Conservation (phyloP, 2,888 invertebrate species). For the Stenodera caucasica region DNA sequence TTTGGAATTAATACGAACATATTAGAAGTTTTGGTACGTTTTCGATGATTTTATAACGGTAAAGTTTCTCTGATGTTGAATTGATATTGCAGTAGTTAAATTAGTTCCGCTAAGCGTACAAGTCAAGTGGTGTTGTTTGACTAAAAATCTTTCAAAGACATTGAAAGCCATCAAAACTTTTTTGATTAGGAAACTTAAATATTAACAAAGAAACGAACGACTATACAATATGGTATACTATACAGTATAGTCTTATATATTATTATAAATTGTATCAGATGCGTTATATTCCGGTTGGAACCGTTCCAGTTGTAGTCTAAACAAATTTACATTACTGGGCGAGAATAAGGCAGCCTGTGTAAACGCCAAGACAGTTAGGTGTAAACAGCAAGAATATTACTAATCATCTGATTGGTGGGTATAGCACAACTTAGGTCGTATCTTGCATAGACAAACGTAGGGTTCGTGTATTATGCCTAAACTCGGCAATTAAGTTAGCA, state of each 20-base stretch:
- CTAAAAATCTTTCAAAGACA: conserved; percentile 13
- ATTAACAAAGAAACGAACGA: conserved; percentile 19
- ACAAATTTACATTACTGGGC: conserved; percentile 15
- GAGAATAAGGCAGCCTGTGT: conserved; percentile 21
- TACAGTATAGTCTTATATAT: conserved; percentile 16
- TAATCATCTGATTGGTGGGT: conserved; percentile 34
- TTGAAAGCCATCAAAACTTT: conserved; percentile 25
- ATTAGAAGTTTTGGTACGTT: conserved; percentile 4
- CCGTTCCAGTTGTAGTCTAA: conserved; percentile 15
- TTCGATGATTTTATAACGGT: conserved; percentile 33
- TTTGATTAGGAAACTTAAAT: conserved; percentile 26
- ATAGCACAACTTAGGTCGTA: conserved; percentile 35
- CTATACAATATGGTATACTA: too few relatives aligned
- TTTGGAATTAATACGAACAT: neutral
- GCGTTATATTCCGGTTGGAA: conserved; percentile 1
- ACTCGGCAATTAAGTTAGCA: conserved; percentile 40
- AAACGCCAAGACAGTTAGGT: conserved; percentile 29
- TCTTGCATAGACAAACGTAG: conserved; percentile 38
- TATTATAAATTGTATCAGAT: too few relatives aligned
- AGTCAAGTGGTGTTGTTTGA: conserved; percentile 15
- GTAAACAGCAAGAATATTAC: conserved; percentile 30
- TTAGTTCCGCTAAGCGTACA: conserved; percentile 21
- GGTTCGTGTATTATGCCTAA: conserved; percentile 40
- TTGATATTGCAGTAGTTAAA: conserved; percentile 34
- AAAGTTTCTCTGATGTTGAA: conserved; percentile 35